Evolutionary conservation across 2,797 vertebrate genomes (phyloP), one percentile per base, ranked within the genome.

Genomic region (Ficedula albicollis): DNA sequence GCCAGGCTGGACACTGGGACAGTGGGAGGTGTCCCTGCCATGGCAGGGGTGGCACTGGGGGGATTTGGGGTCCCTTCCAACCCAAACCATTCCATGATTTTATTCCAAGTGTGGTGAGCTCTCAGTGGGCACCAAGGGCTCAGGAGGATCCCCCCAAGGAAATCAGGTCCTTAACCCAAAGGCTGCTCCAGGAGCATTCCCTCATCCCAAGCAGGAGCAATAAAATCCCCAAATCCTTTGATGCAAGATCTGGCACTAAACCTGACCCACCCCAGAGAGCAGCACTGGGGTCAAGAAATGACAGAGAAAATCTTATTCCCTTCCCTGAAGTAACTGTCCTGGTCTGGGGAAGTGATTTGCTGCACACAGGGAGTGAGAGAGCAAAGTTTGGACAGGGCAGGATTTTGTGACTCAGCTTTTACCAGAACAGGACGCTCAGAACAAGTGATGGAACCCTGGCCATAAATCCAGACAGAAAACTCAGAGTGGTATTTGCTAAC

Each of bases 221-320:
- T 2, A 25, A 58, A 18, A n/a, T 8, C 4, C 38, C 36, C 41
- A 14, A 49, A 41, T 21, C 56, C 49, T 22, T 11, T 4, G 1
- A 25, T 10, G 1, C 1, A 4, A 23, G 2, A 20, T 16, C n/a
- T 6, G 7, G n/a, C 44, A 22, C 66, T 12, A 16, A 74, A 46
- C 23, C 49, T 0, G 0, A 32, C 30, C 17, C 25, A 25, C 17
- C 51, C 11, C 3, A 5, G 4, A 8, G 0, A 73, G 44, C 49
- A 27, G 6, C 9, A 0, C 6, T 49, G 66, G 55, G 22, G 18
- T 11, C 15, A 32, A 13, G 44, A 34, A 67, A 36, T 5, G 17
- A 9, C 14, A 41, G 20, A 41, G 41, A 26, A 60, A 91, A 82
- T 6, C 30, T 36, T 21, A 5, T 6, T 3, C 15, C 8, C 27